Evolutionary conservation across 2,113 vertebrate species (phyloP).

Genomic region (Willisornis vidua): DNA sequence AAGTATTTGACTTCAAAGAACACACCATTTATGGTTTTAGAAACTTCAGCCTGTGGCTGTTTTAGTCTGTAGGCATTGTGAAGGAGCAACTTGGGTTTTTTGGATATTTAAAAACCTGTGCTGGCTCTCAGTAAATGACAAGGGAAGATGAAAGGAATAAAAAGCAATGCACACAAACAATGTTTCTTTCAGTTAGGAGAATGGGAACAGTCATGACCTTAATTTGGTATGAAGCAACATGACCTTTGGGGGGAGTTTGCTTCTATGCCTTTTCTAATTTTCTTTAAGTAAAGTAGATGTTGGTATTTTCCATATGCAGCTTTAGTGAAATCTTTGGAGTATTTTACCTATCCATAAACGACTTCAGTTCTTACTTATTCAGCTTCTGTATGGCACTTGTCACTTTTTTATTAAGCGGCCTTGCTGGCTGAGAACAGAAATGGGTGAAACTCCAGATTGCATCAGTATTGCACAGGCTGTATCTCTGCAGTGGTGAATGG

Average conservation of each 20-base stretch:
- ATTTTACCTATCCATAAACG: background rate
- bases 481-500: background rate
- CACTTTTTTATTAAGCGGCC: background rate
- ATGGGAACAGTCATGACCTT: background rate
- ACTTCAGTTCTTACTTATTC: background rate
- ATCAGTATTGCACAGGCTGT: accelerated
- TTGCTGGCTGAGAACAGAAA: background rate
- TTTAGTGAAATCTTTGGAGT: background rate
- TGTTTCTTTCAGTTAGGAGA: background rate
- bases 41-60: background rate
- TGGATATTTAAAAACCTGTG: background rate
- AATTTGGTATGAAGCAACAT: background rate
- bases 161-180: background rate
- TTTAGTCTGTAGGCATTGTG: background rate
- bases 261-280: background rate
- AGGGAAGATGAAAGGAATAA: background rate
- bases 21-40: background rate
- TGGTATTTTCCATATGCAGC: background rate
- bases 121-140: background rate
- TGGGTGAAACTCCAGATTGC: background rate
- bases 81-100: background rate
- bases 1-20: background rate
- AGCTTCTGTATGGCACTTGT: background rate
- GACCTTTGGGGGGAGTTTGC: background rate
- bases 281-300: background rate